Percentiles rank a stretch among this genome's conserved stretches.
These are phyloP conservation scores for Macrobrachium rosenbergii DNA, from an alignment of 1,140 invertebrate genomes.

Conservation along the genomic window DNA sequence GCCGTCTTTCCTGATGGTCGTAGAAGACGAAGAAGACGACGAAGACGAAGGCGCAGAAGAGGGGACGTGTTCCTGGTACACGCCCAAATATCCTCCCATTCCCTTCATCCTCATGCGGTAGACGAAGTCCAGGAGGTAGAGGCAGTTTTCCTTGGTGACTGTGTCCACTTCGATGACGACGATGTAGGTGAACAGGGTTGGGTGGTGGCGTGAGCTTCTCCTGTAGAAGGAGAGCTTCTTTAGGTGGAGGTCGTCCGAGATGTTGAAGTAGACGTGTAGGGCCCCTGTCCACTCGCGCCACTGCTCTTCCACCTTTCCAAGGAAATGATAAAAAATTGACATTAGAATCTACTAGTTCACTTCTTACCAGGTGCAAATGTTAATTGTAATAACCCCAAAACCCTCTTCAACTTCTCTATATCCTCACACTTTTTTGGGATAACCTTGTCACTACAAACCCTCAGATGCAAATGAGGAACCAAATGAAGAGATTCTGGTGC, in stretches of 20 bases:
- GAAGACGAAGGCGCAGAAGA: not conserved
- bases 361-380: too few relatives aligned
- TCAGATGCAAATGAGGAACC: too few relatives aligned
- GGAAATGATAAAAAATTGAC: not conserved
- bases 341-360: too few relatives aligned
- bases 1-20: not conserved
- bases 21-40: too few relatives aligned
- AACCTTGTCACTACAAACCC: too few relatives aligned
- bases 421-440: too few relatives aligned
- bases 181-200: constrained; percentile 42
- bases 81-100: constrained; percentile 44
- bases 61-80: constrained; percentile 42
- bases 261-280: constrained; percentile 53
- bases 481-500: too few relatives aligned
- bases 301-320: constrained; percentile 30
- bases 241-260: constrained; percentile 40
- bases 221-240: constrained; percentile 46
- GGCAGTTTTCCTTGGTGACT: constrained; percentile 41
- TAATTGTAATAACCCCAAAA: too few relatives aligned
- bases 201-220: constrained; percentile 18
- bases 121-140: constrained; percentile 47
- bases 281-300: constrained; percentile 53
- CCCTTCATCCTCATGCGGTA: constrained; percentile 43
- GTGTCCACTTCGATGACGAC: constrained; percentile 43
- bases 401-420: too few relatives aligned